Evolutionary conservation across 2,888 invertebrate species (phyloP).

Genomic region (Drosophila meridiana): DNA sequence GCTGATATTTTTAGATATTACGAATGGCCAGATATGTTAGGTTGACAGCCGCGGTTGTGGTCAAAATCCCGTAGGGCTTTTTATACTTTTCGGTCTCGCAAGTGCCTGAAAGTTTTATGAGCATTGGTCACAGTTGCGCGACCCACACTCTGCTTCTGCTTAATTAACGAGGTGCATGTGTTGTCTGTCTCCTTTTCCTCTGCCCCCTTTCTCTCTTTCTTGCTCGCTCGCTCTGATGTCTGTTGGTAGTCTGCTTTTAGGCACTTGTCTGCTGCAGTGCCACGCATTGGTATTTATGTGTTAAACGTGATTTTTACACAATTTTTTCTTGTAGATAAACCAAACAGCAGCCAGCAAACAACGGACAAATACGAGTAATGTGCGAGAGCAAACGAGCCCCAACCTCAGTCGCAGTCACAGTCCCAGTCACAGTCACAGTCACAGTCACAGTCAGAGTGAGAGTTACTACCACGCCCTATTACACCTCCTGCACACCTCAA

Average conservation of each 20-base stretch:
- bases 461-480: neutral
- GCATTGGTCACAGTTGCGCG: neutral
- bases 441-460: constrained; percentile 1
- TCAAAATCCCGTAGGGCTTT: constrained; percentile 1
- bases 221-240: neutral
- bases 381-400: constrained; percentile 6
- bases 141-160: constrained; percentile 21
- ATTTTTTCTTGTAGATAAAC: constrained; percentile 37
- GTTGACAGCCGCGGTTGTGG: constrained; percentile 12
- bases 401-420: constrained; percentile 12
- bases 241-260: constrained; percentile 42
- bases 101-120: constrained; percentile 13
- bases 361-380: constrained; percentile 21
- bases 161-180: constrained; percentile 45
- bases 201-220: neutral
- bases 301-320: constrained; percentile 68
- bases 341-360: constrained; percentile 24
- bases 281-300: constrained; percentile 55
- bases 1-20: constrained; percentile 18
- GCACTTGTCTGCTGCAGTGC: constrained; percentile 17
- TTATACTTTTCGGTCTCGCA: neutral
- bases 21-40: constrained; percentile 10
- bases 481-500: neutral
- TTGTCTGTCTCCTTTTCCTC: neutral
- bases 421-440: neutral